phyloP scores from a whole-genome alignment of 2,888 invertebrate genomes.

The Pterostichus madidus region DNA sequence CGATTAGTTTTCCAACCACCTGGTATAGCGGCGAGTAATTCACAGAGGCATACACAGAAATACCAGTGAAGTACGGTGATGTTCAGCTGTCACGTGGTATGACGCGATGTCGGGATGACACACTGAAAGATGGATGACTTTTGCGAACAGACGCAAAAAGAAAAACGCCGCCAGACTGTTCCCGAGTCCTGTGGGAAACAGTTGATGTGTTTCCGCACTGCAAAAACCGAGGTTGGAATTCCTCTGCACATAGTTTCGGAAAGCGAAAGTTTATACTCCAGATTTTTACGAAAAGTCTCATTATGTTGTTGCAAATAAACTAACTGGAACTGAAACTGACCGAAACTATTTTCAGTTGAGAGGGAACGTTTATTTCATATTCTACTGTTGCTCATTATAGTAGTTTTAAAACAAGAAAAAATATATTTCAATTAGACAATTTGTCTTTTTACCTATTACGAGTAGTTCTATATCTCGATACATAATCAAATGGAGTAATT shows the following conservation, averaged over 20 bases:
- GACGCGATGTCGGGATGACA: conserved; percentile 30
- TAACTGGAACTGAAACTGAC: neutral
- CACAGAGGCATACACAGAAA: too few relatives aligned
- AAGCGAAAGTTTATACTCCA: conserved; percentile 20
- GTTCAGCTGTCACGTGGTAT: conserved; percentile 21
- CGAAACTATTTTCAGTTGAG: neutral
- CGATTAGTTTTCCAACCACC: too few relatives aligned
- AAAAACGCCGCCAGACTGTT: conserved; percentile 35
- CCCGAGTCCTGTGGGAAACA: conserved; percentile 38
- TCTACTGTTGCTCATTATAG: too few relatives aligned
- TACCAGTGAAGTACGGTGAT: conserved; percentile 14
- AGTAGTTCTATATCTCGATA: too few relatives aligned
- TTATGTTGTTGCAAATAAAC: conserved; percentile 4
- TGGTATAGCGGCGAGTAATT: too few relatives aligned
- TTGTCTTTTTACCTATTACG: too few relatives aligned
- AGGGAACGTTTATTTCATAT: too few relatives aligned
- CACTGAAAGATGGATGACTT: conserved; percentile 55
- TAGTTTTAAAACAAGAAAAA: too few relatives aligned
- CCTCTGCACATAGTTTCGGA: conserved; percentile 22
- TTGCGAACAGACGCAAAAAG: conserved; percentile 12
- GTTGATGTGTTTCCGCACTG: conserved; percentile 14
- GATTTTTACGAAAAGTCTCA: conserved; percentile 23
- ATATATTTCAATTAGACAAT: too few relatives aligned
- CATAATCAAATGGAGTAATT: too few relatives aligned
- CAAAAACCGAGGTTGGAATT: conserved; percentile 33